phyloP scores from a whole-genome alignment of 2,797 vertebrate species.

The Typhlichthys eigenmanni region DNA sequence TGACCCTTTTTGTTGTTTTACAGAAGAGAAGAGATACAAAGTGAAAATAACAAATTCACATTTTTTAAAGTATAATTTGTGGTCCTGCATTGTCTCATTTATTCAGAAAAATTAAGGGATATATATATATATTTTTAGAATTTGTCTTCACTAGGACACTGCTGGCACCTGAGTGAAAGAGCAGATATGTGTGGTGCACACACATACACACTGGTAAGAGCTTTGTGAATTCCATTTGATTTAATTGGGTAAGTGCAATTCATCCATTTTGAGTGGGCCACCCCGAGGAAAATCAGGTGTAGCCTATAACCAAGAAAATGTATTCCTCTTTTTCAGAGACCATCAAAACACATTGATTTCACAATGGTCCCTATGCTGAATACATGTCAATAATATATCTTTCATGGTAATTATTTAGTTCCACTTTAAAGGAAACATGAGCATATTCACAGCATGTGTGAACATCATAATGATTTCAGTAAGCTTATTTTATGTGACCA shows the following conservation, averaged over 20 bases:
- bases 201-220: neutral
- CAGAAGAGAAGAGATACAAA: no score
- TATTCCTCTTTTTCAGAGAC: conserved; percentile 25
- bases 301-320: conserved; percentile 9
- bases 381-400: conserved; percentile 17
- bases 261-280: conserved; percentile 23
- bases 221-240: conserved; percentile 55
- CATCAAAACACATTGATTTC: conserved; percentile 6
- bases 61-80: no score
- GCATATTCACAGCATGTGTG: conserved; percentile 3
- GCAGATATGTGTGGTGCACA: neutral
- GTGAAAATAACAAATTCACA: no score
- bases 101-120: no score
- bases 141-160: no score
- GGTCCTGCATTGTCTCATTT: no score
- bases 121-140: no score
- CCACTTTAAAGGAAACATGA: neutral
- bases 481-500: conserved; percentile 11
- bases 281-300: conserved; percentile 1
- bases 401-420: conserved; percentile 21
- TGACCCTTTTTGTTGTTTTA: no score
- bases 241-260: conserved; percentile 47
- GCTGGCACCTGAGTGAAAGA: no score
- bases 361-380: conserved; percentile 3
- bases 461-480: conserved; percentile 5